Evolutionary conservation across 2,797 vertebrate genomes (phyloP).

Genomic region (Helarctos malayanus): DNA sequence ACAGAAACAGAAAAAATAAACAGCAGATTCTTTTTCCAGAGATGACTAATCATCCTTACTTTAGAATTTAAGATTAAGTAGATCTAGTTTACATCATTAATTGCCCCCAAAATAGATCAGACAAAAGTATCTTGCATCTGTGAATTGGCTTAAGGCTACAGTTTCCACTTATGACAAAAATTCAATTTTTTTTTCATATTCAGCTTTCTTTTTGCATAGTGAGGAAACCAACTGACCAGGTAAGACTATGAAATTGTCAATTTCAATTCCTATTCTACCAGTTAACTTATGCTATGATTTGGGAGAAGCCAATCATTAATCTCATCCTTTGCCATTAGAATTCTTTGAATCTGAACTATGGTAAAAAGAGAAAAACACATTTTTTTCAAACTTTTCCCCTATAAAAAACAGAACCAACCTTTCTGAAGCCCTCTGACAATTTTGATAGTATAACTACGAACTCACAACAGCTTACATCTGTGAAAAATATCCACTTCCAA

Average conservation of each 20-base stretch:
- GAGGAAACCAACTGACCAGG: conserved; percentile 21
- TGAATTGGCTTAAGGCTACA: conserved; percentile 36
- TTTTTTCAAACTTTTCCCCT: conserved; percentile 4
- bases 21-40: conserved; percentile 47
- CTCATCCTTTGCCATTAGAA: not conserved
- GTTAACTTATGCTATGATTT: not conserved
- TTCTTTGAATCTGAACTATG: not conserved
- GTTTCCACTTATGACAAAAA: conserved; percentile 63
- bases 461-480: not conserved
- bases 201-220: conserved; percentile 33
- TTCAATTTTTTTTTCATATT: conserved; percentile 36
- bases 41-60: conserved; percentile 3
- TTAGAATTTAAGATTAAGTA: conserved; percentile 62
- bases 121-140: conserved; percentile 53
- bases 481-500: conserved; percentile 50
- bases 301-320: conserved; percentile 41
- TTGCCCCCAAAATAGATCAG: conserved; percentile 61
- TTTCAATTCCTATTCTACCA: not conserved
- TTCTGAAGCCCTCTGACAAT: conserved; percentile 33
- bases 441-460: conserved; percentile 15
- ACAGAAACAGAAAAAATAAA: not conserved
- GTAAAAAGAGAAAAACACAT: not conserved
- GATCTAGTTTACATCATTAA: conserved; percentile 54
- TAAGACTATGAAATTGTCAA: conserved; percentile 7
- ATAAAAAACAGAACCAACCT: conserved; percentile 38